Conservation (phyloP, 2,888 invertebrate species). For the Drosophila koepferae region DNA sequence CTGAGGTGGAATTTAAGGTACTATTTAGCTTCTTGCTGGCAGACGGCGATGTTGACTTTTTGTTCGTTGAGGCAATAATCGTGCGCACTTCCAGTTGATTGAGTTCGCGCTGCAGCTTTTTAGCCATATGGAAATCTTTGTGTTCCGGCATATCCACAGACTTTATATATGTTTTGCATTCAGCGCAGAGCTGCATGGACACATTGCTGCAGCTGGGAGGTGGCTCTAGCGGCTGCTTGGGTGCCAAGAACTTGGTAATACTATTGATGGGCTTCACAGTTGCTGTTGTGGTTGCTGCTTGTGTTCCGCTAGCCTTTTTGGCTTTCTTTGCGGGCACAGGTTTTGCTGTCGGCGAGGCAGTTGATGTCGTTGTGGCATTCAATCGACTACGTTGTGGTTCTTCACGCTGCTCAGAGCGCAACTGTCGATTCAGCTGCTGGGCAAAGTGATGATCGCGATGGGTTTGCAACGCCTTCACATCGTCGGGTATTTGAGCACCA, state of each 20-base stretch:
- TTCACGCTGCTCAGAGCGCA: slow-evolving; percentile 82
- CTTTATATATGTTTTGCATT: slow-evolving; percentile 89
- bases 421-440: slow-evolving; percentile 88
- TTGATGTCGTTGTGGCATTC: slow-evolving; percentile 18
- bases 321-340: slow-evolving; percentile 21
- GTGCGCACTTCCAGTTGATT: slow-evolving; percentile 78
- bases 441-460: slow-evolving; percentile 93
- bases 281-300: background rate
- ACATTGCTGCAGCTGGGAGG: slow-evolving; percentile 30
- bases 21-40: slow-evolving; percentile 46
- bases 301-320: slow-evolving; percentile 27
- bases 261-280: slow-evolving; percentile 32
- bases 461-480: slow-evolving; percentile 86
- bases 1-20: slow-evolving; percentile 40
- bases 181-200: slow-evolving; percentile 86
- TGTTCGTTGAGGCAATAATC: slow-evolving; percentile 41
- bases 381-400: slow-evolving; percentile 62
- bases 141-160: slow-evolving; percentile 90
- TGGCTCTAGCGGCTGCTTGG: slow-evolving; percentile 30
- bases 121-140: slow-evolving; percentile 94
- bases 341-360: slow-evolving; percentile 15
- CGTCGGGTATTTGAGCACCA: slow-evolving; percentile 86
- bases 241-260: slow-evolving; percentile 76
- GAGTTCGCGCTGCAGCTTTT: slow-evolving; percentile 87
- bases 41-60: slow-evolving; percentile 51